A percentile compares a stretch with the other conserved stretches of the same genome.
Conservation (phyloP, 2,888 invertebrate genomes). For the Aleiodes leptofemur region DNA sequence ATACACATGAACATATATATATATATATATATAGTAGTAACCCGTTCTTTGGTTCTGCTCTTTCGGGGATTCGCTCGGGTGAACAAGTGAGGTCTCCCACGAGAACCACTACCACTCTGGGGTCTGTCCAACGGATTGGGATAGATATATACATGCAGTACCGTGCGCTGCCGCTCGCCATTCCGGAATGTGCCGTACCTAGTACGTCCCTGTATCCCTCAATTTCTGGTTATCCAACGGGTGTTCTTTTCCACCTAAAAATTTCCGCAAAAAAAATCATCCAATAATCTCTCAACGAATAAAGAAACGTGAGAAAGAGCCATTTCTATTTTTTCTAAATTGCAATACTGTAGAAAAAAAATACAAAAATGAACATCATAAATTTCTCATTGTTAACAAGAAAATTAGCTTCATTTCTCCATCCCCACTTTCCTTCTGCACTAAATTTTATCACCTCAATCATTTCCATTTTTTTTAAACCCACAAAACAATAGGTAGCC, state of each 20-base stretch:
- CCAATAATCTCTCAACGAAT: too few species aligned
- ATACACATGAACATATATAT: not conserved
- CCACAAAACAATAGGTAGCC: not conserved
- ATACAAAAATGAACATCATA: too few species aligned
- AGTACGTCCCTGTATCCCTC: conserved; percentile 52
- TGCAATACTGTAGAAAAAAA: too few species aligned
- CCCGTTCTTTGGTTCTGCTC: not conserved
- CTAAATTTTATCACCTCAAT: too few species aligned
- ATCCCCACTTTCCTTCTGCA: not conserved
- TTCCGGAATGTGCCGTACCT: conserved; percentile 62
- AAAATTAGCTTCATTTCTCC: not conserved
- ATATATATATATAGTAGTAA: conserved; percentile 13
- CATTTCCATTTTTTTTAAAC: not conserved
- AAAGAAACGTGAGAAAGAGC: too few species aligned
- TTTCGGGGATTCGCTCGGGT: conserved; percentile 1
- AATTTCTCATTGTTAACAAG: too few species aligned
- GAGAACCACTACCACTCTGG: conserved; percentile 1
- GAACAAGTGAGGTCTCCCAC: conserved; percentile 1
- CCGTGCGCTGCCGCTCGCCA: conserved; percentile 9
- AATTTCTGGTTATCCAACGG: conserved; percentile 52
- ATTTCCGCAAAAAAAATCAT: too few species aligned
- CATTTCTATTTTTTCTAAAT: too few species aligned
- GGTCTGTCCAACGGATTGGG: not conserved
- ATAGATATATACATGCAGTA: not conserved
- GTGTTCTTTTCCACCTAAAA: conserved; percentile 39